Conservation (phyloP, 2,888 invertebrate species). For the Salticus scenicus region DNA sequence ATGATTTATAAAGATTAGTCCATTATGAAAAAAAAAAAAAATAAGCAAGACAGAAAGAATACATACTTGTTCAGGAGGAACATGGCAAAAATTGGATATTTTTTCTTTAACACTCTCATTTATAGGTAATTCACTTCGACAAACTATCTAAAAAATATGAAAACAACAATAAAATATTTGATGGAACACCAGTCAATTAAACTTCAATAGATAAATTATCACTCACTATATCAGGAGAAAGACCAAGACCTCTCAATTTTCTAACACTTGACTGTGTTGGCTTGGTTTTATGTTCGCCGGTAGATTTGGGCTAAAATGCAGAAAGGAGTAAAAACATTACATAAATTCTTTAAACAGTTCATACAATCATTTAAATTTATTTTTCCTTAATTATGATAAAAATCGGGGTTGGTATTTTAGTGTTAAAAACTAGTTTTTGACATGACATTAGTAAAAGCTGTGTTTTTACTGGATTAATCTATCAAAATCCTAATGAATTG, state of each 20-base stretch:
- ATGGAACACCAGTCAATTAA: not conserved
- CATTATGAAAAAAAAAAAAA: too few relatives aligned
- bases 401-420: too few relatives aligned
- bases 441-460: too few relatives aligned
- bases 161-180: not conserved
- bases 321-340: too few relatives aligned
- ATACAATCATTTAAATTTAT: too few relatives aligned
- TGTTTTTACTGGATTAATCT: too few relatives aligned
- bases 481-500: too few relatives aligned
- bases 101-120: slow-evolving; percentile 90
- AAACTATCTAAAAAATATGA: slow-evolving; percentile 82
- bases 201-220: not conserved
- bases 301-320: slow-evolving; percentile 83
- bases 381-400: too few relatives aligned
- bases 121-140: slow-evolving; percentile 91
- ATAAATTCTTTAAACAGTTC: too few relatives aligned
- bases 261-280: slow-evolving; percentile 98
- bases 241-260: slow-evolving; percentile 92
- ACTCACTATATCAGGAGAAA: slow-evolving; percentile 88
- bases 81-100: slow-evolving; percentile 97
- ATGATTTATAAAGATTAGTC: too few relatives aligned
- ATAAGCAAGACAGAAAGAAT: too few relatives aligned
- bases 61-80: slow-evolving; percentile 88
- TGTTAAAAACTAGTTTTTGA: too few relatives aligned
- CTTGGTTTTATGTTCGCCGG: slow-evolving; percentile 98